phyloP scores from a whole-genome alignment of 2,888 invertebrate species.

The Tanytarsus gracilentus region DNA sequence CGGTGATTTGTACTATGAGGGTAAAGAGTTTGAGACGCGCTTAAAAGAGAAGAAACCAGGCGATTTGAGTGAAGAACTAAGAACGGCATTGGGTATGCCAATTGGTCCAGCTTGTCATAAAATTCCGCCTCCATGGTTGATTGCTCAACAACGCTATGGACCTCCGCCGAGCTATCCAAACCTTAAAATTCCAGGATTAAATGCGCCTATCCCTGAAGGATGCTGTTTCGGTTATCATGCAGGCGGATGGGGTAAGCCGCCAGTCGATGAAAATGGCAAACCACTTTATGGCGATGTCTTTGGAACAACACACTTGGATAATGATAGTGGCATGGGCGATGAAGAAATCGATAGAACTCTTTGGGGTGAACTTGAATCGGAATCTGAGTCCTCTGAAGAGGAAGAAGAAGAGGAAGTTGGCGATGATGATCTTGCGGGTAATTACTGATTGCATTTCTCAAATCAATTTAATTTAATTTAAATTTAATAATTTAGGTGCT shows the following conservation, averaged over 20 bases:
- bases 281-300: constrained; percentile 99
- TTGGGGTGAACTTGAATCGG: constrained; percentile 90
- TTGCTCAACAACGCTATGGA: constrained; percentile 65
- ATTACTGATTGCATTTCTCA: no score
- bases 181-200: constrained; percentile 92
- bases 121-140: constrained; percentile 88
- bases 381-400: no score
- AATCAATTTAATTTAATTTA: no score
- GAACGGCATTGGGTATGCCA: constrained; percentile 97
- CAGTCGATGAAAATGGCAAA: constrained; percentile 95
- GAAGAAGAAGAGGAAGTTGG: constrained; percentile 60
- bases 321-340: constrained; percentile 63
- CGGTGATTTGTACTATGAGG: constrained; percentile 97
- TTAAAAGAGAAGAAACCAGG: constrained; percentile 98
- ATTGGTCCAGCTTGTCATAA: constrained; percentile 88
- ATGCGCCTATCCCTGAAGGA: constrained; percentile 95
- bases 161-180: constrained; percentile 99
- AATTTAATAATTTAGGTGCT: no score
- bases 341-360: constrained; percentile 85
- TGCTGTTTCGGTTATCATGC: constrained; percentile 99
- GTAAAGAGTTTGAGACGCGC: constrained; percentile 96
- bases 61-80: constrained; percentile 87
- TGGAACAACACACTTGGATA: constrained; percentile 66
- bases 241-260: constrained; percentile 77
- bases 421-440: constrained; percentile 45